Evolutionary conservation across 2,113 vertebrate species (phyloP), one percentile per base, ranked within the genome.

Genomic region (Ptyas mucosa): DNA sequence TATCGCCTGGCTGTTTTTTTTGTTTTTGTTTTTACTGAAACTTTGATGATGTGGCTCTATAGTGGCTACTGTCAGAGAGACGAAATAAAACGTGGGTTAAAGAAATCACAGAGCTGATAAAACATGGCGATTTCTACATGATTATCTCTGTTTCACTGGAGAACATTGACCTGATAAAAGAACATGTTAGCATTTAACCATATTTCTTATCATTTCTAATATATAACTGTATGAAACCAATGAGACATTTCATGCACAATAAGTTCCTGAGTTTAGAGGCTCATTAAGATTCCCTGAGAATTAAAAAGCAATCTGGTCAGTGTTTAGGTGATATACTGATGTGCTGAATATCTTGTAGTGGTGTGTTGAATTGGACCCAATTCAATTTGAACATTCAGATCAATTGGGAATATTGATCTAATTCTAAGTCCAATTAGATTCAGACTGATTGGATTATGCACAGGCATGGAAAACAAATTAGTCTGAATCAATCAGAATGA

Each of bases 131-230:
- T 92, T 53, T 61, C 51, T 69, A 89, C 39, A 81, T 24, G 34
- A 49, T 51, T 0, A 0, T 0, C 14, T 89, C 61, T 89, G 15
- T 52, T 85, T 88, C 5, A 7, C 39, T 29, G 52, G n/a, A 57
- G 85, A 88, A 69, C 0, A 0, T 0, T 55, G 55, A 0, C 0
- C 90, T 93, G 94, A 87, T 53, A 0, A 11, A 14, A 54, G 3
- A 46, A 55, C 6, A 6, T 26, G 94, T 15, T 95, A 39, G 53
- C 8, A 24, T 64, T 81, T 94, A 43, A 89, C 21, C 69, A 52
- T 43, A 43, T 92, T 91, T 85, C 51, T 69, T 93, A 12, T 7
- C 0, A 1, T 88, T 94, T 94, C 39, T 54, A 91, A 92, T 85
- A 18, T 3, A 18, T 90, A 43, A 90, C 21, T 5, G 52, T 94